Conservation (phyloP, 2,113 vertebrate species). For the Paralichthys olivaceus region DNA sequence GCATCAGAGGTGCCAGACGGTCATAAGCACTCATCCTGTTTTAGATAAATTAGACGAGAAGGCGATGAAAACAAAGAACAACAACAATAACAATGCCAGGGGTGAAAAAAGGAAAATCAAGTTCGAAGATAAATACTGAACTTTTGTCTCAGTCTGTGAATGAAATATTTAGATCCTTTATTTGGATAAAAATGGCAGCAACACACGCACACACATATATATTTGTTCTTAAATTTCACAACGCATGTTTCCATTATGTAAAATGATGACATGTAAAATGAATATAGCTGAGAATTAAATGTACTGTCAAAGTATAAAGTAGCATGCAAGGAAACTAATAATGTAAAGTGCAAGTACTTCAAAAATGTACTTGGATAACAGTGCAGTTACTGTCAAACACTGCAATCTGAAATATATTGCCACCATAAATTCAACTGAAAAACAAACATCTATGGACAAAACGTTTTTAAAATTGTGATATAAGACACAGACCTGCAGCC, state of each 20-base stretch:
- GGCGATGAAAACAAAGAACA: constrained; percentile 15
- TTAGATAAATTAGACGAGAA: background rate
- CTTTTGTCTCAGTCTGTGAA: background rate
- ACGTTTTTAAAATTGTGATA: too few species aligned
- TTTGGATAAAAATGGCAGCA: too few species aligned
- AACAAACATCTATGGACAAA: background rate
- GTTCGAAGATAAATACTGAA: background rate
- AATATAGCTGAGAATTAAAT: background rate
- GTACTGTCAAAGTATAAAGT: background rate
- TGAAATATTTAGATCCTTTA: too few species aligned
- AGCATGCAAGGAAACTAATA: background rate
- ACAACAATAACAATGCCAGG: background rate
- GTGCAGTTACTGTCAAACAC: background rate
- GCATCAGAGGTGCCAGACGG: constrained; percentile 48
- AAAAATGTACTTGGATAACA: background rate
- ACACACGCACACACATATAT: too few species aligned
- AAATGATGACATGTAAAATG: background rate
- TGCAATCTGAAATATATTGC: background rate
- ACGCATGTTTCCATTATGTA: background rate
- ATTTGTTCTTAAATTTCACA: too few species aligned
- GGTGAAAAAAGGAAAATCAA: constrained; percentile 1
- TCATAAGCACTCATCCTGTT: constrained; percentile 73
- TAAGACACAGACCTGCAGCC: constrained; percentile 74
- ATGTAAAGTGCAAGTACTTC: background rate
- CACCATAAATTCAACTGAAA: background rate